Percentiles rank a stretch among this genome's conserved stretches.
These are phyloP conservation scores for Holacanthus passer DNA, from an alignment of 2,113 vertebrate genomes.

Conservation along the genomic window DNA sequence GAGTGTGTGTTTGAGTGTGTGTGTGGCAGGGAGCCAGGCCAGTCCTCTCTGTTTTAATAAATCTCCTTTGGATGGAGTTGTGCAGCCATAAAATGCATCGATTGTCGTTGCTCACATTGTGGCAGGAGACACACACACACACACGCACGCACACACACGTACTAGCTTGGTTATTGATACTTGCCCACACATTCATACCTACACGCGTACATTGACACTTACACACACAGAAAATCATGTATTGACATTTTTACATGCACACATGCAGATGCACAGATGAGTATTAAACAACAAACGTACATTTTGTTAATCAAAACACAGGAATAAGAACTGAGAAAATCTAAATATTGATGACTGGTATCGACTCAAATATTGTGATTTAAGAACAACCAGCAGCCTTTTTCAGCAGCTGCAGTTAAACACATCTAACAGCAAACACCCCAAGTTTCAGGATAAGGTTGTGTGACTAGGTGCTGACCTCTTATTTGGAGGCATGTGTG, in stretches of 20 bases:
- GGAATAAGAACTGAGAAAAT: neutral
- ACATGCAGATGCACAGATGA: neutral
- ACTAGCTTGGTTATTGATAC: slow-evolving; percentile 35
- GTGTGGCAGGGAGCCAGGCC: slow-evolving; percentile 65
- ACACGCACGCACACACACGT: slow-evolving; percentile 23
- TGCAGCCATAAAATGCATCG: slow-evolving; percentile 80
- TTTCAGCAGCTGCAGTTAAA: slow-evolving; percentile 12
- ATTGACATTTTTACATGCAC: slow-evolving; percentile 17
- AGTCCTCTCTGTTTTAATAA: slow-evolving; percentile 82
- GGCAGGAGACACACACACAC: slow-evolving; percentile 49
- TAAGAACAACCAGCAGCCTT: neutral
- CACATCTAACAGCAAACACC: slow-evolving; percentile 5
- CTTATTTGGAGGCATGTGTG: neutral
- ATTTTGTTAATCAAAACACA: neutral
- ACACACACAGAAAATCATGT: neutral
- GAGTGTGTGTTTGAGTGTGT: slow-evolving; percentile 61
- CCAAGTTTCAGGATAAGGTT: slow-evolving; percentile 10
- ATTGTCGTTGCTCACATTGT: slow-evolving; percentile 80
- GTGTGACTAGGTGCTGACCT: slow-evolving; percentile 26
- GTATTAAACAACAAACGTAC: neutral
- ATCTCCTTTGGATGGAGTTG: slow-evolving; percentile 80
- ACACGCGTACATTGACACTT: slow-evolving; percentile 32
- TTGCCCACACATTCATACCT: slow-evolving; percentile 12
- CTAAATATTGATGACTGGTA: neutral
- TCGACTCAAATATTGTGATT: neutral